These are phyloP conservation scores for Tenthredo notha DNA, from an alignment of 2,888 invertebrate genomes.

Conservation along the genomic window DNA sequence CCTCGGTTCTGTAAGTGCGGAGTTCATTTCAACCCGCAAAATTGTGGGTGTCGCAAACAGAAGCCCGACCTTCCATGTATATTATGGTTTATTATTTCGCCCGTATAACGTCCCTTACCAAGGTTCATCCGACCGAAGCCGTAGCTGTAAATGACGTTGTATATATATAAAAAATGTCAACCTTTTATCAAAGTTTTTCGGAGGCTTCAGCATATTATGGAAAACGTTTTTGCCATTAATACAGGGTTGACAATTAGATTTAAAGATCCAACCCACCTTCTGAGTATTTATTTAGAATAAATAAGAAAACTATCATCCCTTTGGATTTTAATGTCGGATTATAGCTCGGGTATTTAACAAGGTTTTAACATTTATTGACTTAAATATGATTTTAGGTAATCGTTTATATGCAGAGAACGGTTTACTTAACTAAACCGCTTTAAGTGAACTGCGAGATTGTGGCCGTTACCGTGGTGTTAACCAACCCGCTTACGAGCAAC, in stretches of 20 bases:
- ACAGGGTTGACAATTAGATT: not conserved
- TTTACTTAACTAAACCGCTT: conserved; percentile 33
- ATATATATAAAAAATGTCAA: conserved; percentile 26
- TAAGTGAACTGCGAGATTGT: conserved; percentile 49
- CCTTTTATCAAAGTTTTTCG: not conserved
- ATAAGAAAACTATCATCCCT: not conserved
- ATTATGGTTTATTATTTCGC: conserved; percentile 23
- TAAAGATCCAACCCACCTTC: not conserved
- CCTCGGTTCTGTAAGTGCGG: conserved; percentile 38
- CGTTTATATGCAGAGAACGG: conserved; percentile 6
- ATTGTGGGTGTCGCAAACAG: conserved; percentile 48
- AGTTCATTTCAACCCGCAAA: conserved; percentile 41
- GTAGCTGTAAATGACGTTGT: conserved; percentile 31
- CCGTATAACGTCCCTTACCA: not conserved
- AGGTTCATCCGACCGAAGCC: conserved; percentile 33
- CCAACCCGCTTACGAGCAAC: conserved; percentile 49
- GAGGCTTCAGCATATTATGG: not conserved
- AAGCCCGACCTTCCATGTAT: conserved; percentile 34
- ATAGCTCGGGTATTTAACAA: not conserved
- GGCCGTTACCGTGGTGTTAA: conserved; percentile 30
- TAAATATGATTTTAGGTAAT: not conserved
- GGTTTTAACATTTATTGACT: not conserved
- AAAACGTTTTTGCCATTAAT: not conserved
- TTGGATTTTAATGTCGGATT: not conserved
- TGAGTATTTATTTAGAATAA: not conserved